These are phyloP conservation scores for Heliconius hewitsoni DNA, from an alignment of 1,140 invertebrate species.

Conservation along the genomic window DNA sequence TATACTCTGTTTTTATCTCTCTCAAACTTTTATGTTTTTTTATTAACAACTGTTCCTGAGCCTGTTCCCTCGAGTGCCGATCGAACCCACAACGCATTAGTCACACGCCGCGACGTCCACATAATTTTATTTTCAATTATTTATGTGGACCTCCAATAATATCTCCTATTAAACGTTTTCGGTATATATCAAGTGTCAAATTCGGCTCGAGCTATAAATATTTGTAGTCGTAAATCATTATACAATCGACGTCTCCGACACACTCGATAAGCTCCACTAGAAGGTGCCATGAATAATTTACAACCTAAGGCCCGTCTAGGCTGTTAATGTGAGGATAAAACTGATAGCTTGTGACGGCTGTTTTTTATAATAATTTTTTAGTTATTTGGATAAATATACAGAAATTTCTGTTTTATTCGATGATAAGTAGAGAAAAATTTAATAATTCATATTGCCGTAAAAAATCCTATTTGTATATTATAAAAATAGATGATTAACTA, in stretches of 20 bases:
- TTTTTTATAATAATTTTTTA: not conserved
- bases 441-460: not conserved
- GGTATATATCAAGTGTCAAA: not conserved
- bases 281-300: slow-evolving; percentile 33
- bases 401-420: not conserved
- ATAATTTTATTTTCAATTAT: no score
- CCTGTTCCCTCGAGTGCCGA: no score
- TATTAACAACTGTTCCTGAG: no score
- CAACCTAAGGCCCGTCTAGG: not conserved
- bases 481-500: no score
- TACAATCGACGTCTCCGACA: slow-evolving; percentile 18
- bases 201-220: not conserved
- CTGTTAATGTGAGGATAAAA: slow-evolving; percentile 1
- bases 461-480: no score
- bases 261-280: slow-evolving; percentile 28
- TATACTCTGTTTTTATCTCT: no score
- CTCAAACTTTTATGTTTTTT: no score
- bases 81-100: no score
- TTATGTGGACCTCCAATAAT: no score
- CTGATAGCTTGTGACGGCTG: not conserved
- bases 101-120: no score
- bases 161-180: not conserved
- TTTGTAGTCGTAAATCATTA: slow-evolving; percentile 30
- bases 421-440: not conserved
- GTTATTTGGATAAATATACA: not conserved